phyloP scores from a whole-genome alignment of 2,797 vertebrate genomes.

The Anniella stebbinsi region DNA sequence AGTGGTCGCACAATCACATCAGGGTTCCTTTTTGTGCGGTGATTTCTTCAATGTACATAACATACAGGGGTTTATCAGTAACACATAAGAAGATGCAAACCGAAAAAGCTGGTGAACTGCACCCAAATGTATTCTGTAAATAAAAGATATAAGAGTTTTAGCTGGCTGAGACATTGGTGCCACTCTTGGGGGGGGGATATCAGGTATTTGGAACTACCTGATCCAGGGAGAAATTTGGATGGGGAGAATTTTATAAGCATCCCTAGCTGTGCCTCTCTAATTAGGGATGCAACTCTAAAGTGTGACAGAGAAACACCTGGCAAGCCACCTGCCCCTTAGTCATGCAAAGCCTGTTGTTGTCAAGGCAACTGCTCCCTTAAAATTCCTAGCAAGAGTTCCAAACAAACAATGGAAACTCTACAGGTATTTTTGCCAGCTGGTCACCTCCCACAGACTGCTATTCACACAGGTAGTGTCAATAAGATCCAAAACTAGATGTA shows the following conservation, averaged over 20 bases:
- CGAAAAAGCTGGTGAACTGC: background rate
- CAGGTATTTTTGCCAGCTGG: conserved; percentile 73
- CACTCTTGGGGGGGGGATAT: background rate
- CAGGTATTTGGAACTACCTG: background rate
- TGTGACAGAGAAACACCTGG: conserved; percentile 50
- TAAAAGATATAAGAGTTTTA: background rate
- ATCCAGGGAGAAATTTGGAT: background rate
- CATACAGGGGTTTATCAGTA: background rate
- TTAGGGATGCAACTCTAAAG: background rate
- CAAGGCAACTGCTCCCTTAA: conserved; percentile 68
- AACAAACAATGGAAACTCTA: conserved; percentile 62
- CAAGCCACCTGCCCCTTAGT: conserved; percentile 50
- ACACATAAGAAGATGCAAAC: background rate
- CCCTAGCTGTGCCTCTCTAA: background rate
- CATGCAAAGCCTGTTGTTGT: conserved; percentile 66
- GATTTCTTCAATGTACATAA: background rate
- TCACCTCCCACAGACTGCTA: conserved; percentile 69
- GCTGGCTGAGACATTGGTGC: background rate
- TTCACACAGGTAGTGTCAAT: conserved; percentile 61
- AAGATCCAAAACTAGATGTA: conserved; percentile 27
- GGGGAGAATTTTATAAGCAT: background rate
- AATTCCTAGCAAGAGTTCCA: conserved; percentile 66
- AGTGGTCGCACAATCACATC: background rate
- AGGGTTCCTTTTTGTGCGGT: background rate
- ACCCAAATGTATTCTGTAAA: background rate